Evolutionary conservation across 2,888 invertebrate genomes (phyloP), one percentile per base, ranked within the genome.

Genomic region (Ochropacha duplaris): DNA sequence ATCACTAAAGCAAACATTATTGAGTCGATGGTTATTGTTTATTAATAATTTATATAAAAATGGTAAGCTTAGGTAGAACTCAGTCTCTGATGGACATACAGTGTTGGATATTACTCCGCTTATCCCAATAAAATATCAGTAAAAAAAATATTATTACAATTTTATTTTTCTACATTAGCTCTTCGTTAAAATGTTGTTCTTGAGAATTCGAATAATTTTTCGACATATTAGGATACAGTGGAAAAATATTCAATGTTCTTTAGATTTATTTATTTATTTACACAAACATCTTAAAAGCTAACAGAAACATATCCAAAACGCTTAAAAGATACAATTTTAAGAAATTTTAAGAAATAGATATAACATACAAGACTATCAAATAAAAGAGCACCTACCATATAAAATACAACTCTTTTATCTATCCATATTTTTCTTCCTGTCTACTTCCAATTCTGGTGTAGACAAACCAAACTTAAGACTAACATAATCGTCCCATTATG

Each of bases 401-500:
- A n/a, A n/a, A n/a, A n/a, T n/a, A 44, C 19, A 44, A 6, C 44
- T 44, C 44, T 16, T n/a, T n/a, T 39, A 39, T 39, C 39, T 39
- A 16, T 16, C 16, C n/a, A 16, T n/a, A 39, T 39, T 4, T 39
- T n/a, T 36, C 39, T 44, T 44, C 44, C 44, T 44, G 19, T n/a
- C 44, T 44, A 8, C n/a, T 44, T 19, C 44, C 44, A 44, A 44
- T 44, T 6, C 6, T 19, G 44, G 5, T 19, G 19, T 39, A n/a
- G 44, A 44, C 9, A 19, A 44, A 14, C 26, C 34, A 31, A 55
- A 24, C 19, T 31, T 49, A 44, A 26, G 22, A 34, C 54, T 39
- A 58, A 55, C 57, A 58, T 49, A 49, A 49, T 52, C 52, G 24
- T 52, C 52, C 52, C 26, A 58, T 58, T 58, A 55, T 55, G 49